These are phyloP conservation scores for Drosophila acutilabella DNA, from an alignment of 2,888 invertebrate species.

Conservation along the genomic window DNA sequence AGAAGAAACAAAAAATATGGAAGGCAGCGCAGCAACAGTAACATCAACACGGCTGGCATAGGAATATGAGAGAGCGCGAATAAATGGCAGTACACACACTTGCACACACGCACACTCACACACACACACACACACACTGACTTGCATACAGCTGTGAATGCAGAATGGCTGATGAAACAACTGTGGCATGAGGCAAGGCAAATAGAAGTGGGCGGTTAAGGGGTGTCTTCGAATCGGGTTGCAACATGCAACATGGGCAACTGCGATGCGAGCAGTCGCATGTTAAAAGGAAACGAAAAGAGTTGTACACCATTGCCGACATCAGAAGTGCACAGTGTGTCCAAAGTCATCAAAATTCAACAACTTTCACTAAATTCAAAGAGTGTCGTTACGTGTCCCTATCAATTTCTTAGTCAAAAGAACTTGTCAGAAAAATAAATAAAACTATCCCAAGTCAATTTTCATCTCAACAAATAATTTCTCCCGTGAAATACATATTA, in stretches of 20 bases:
- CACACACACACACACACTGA: constrained; percentile 34
- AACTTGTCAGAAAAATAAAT: no score
- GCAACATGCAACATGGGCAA: constrained; percentile 34
- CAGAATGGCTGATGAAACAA: constrained; percentile 34
- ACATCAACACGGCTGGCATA: constrained; percentile 25
- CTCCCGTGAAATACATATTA: no score
- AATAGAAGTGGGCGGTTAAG: no score
- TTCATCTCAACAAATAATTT: no score
- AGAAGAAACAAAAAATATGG: background rate
- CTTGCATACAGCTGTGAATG: constrained; percentile 23
- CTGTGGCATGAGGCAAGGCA: background rate
- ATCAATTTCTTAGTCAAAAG: no score
- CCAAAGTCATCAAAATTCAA: background rate
- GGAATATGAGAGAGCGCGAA: constrained; percentile 48
- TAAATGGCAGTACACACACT: constrained; percentile 56
- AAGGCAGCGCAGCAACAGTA: constrained; percentile 8
- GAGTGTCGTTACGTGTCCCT: no score
- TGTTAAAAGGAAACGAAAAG: constrained; percentile 70
- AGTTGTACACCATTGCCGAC: constrained; percentile 57
- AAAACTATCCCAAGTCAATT: no score
- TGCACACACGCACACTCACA: constrained; percentile 22
- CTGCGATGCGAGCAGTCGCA: constrained; percentile 52
- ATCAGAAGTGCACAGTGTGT: constrained; percentile 38
- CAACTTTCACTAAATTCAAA: no score
- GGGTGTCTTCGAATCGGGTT: background rate